Evolutionary conservation across 53 echinoderm and acorn worm genomes (phyloP), one percentile per base, ranked within the genome.

Genomic region (Patiria pectinifera): DNA sequence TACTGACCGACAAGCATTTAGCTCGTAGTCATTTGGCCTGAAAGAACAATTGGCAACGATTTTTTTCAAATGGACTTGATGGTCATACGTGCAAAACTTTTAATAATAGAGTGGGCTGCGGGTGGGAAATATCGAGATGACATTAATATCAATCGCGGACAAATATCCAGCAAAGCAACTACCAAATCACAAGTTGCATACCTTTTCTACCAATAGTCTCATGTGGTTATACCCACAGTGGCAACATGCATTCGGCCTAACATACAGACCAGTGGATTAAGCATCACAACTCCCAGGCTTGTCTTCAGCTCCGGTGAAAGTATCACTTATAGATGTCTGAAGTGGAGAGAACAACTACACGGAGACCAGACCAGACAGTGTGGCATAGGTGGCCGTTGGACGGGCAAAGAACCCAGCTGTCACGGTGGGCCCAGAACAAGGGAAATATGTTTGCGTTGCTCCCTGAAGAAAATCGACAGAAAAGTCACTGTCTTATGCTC

Each of bases 321-420:
- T 58, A 81, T 89, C 22, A 23, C 45, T 6, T 81, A 89, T 63
- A 59, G 48, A 23, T 89, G 89, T 46, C 62, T 45, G 0, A 81
- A 66, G 15, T 45, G 45, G 44, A 45, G 48, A 8, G 19, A 89
- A 45, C 25, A 18, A 44, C 46, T 89, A 3, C 89, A 89, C 12
- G 80, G 89, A 2, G 69, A 62, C 21, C 18, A 16, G 12, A 66
- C 47, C 43, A 79, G 89, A 81, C 80, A 66, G 26, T 89, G 89
- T 69, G 48, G 2, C 2, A 79, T 79, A 14, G 89, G 66, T 10
- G 89, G 89, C 6, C 81, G 23, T 12, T 89, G 89, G 89, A 80
- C 89, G 25, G 89, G 89, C 21, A 80, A 81, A 21, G 89, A 89
- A 80, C 89, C 89, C 43, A 81, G 89, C 48, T 89, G 89, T 48